Base-by-base conservation (phyloP, 2,888 invertebrate species). In the Dioctria linearis region DNA sequence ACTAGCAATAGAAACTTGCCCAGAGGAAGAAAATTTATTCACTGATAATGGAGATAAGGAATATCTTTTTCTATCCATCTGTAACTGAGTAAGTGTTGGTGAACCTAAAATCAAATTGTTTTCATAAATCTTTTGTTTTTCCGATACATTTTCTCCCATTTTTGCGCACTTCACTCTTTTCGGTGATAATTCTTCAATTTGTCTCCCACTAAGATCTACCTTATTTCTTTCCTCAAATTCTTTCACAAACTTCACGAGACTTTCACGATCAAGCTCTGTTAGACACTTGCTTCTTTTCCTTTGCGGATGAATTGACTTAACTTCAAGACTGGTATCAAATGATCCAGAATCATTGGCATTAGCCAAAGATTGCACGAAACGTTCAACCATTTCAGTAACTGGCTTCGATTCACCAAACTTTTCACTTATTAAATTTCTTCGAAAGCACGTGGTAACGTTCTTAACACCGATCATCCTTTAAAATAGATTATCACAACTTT, bases 261-360 rank as follows among this genome's bases (percentile, higher is more conserved):
- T 85, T 81, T 87, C 87, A 37, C 88, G 87, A 83, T 88, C 88
- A 82, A 87, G 80, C 65, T 88, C 88, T 46, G 87, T 88, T 67
- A 87, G 84, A 81, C 87, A 87, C 13, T 85, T 86, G 83, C 87
- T 87, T 0, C 86, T 85, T 9, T 85, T 86, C 66, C 85, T 86
- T 59, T 85, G 85, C 5, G 71, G 61, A 63, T 71, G 59, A 37
- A 88, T 87, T 8, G 86, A 84, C 80, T 88, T 88, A 80, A 89
- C 85, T 85, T 88, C 88, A 80, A 89, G 86, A 83, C 89, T 89
- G 83, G 88, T 86, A 82, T 89, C 89, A 78, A 89, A 88, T 84
- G 86, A 86, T 79, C 86, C 87, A 4, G 88, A 89, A 82, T 89
- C 88, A 81, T 89, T 89, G 5, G 88, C 84, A 57, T 87, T 86